Percentiles rank a stretch among this genome's conserved stretches.
phyloP scores from a whole-genome alignment of 1,140 invertebrate species.

The Drosophila lini region DNA sequence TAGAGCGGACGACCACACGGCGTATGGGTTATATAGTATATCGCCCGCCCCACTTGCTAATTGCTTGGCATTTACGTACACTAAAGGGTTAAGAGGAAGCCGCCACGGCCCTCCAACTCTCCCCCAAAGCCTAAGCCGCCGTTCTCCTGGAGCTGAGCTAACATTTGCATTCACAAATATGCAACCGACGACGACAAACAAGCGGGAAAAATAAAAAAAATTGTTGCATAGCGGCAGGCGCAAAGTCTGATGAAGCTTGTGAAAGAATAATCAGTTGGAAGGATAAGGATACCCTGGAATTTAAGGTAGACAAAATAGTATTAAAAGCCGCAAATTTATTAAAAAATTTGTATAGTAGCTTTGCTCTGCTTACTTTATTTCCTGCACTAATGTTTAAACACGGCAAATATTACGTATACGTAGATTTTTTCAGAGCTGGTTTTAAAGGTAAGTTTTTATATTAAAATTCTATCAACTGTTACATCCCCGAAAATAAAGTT shows the following conservation, averaged over 20 bases:
- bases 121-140: not conserved
- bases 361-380: not conserved
- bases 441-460: too few relatives aligned
- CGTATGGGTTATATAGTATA: conserved; percentile 26
- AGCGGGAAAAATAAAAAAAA: conserved; percentile 51
- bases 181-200: conserved; percentile 64
- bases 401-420: too few relatives aligned
- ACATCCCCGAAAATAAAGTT: not conserved
- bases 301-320: not conserved
- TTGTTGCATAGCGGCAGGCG: conserved; percentile 68
- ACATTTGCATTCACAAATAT: conserved; percentile 79
- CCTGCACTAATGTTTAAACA: not conserved
- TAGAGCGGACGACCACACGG: conserved; percentile 57
- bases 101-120: conserved; percentile 4
- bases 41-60: conserved; percentile 43
- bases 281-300: not conserved
- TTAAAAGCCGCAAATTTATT: too few relatives aligned
- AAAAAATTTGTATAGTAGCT: too few relatives aligned
- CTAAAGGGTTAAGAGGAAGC: conserved; percentile 59
- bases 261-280: not conserved
- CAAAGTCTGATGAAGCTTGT: conserved; percentile 36
- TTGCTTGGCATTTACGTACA: conserved; percentile 74
- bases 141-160: conserved; percentile 51
- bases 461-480: not conserved
- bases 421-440: too few relatives aligned